These are phyloP conservation scores for Darevskia mixta DNA, from an alignment of 2,797 vertebrate genomes.

Conservation along the genomic window DNA sequence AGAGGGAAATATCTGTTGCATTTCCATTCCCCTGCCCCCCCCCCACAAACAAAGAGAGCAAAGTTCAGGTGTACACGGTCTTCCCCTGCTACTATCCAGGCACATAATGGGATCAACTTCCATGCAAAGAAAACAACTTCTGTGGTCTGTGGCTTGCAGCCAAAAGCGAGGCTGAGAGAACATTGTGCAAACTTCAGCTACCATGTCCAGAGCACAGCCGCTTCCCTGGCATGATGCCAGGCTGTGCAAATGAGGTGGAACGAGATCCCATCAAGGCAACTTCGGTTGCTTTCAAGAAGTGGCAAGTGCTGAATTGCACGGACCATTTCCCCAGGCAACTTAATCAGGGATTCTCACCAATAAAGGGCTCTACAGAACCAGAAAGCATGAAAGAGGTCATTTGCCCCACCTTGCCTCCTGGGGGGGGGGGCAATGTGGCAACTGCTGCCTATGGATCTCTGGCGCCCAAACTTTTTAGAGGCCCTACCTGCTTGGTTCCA, in stretches of 20 bases:
- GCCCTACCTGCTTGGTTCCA: no score
- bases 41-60: no score
- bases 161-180: not conserved
- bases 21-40: not conserved
- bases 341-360: not conserved
- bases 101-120: not conserved
- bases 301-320: not conserved
- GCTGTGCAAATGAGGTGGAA: not conserved
- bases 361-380: not conserved
- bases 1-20: not conserved
- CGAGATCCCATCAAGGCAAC: not conserved
- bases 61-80: not conserved
- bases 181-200: not conserved
- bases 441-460: not conserved
- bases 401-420: not conserved
- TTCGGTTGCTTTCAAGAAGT: not conserved
- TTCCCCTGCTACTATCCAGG: not conserved
- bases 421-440: not conserved
- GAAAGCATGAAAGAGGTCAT: not conserved
- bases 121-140: not conserved
- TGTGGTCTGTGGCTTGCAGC: not conserved
- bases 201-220: accelerated
- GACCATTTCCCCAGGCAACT: not conserved
- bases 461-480: no score
- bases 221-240: not conserved